A percentile compares a stretch with the other conserved stretches of the same genome.
These are phyloP conservation scores for Zosterops japonicus DNA, from an alignment of 2,113 vertebrate species.

Conservation along the genomic window DNA sequence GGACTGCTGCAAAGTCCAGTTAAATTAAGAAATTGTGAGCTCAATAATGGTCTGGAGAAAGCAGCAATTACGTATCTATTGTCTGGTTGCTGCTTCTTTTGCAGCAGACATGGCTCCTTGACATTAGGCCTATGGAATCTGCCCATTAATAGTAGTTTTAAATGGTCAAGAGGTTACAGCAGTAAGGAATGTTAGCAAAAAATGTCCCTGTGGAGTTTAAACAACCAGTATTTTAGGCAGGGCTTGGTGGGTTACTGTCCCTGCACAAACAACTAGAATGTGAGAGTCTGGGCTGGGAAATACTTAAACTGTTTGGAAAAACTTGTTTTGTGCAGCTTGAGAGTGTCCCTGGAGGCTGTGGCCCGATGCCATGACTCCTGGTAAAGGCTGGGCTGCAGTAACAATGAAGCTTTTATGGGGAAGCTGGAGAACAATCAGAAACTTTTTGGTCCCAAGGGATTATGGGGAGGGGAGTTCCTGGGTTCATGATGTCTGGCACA, in stretches of 20 bases:
- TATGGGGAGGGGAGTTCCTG: conserved; percentile 70
- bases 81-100: not conserved
- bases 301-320: conserved; percentile 68
- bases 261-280: conserved; percentile 69
- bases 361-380: conserved; percentile 63
- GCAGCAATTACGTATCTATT: not conserved
- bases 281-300: conserved; percentile 65
- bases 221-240: conserved; percentile 54
- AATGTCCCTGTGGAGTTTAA: conserved; percentile 62
- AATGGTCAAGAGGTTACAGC: conserved; percentile 49
- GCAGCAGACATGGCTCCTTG: conserved; percentile 12
- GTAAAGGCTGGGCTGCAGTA: conserved; percentile 66
- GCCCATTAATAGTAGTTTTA: conserved; percentile 42
- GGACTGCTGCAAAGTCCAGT: not conserved
- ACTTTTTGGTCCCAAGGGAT: conserved; percentile 48
- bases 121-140: conserved; percentile 33
- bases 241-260: conserved; percentile 62
- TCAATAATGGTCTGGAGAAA: not conserved
- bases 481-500: conserved; percentile 69
- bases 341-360: conserved; percentile 67
- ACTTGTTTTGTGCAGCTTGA: conserved; percentile 69
- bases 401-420: conserved; percentile 70
- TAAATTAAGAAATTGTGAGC: not conserved
- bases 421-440: conserved; percentile 66
- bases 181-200: conserved; percentile 44